Conservation (phyloP, 2,888 invertebrate species). For the Hemaris fuciformis region DNA sequence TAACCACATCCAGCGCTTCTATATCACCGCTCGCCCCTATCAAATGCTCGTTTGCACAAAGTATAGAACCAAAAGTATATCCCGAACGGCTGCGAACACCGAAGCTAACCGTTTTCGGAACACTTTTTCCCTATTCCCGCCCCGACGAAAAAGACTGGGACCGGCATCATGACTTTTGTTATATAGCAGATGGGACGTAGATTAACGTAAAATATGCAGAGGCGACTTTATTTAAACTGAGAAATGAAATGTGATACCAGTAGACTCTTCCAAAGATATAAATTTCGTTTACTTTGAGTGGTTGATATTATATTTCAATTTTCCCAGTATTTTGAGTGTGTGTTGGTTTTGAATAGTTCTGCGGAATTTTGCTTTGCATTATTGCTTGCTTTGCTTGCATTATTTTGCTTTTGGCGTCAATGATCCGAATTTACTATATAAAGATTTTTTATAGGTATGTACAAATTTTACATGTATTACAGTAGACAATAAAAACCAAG, state of each 20-base stretch:
- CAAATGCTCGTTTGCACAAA: constrained; percentile 77
- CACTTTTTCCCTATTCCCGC: constrained; percentile 74
- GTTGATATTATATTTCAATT: neutral
- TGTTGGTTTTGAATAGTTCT: neutral
- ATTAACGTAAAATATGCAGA: constrained; percentile 10
- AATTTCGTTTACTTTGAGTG: constrained; percentile 1
- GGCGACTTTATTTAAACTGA: constrained; percentile 9
- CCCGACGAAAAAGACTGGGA: constrained; percentile 73
- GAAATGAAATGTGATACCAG: constrained; percentile 3
- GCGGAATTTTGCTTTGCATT: neutral
- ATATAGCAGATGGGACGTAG: constrained; percentile 32
- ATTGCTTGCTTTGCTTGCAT: neutral
- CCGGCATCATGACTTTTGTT: constrained; percentile 76
- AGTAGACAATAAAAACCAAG: too few relatives aligned
- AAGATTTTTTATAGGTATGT: too few relatives aligned
- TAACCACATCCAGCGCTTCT: constrained; percentile 38
- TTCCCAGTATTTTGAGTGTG: neutral
- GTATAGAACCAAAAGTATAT: constrained; percentile 71
- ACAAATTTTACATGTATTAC: too few relatives aligned
- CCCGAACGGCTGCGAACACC: constrained; percentile 60
- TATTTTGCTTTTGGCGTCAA: too few relatives aligned
- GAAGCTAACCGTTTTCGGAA: constrained; percentile 68
- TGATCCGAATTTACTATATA: too few relatives aligned
- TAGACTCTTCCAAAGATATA: neutral
- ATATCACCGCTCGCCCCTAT: constrained; percentile 54